Evolutionary conservation across 2,888 invertebrate species (phyloP).

Genomic region (Tridacna crocea): DNA sequence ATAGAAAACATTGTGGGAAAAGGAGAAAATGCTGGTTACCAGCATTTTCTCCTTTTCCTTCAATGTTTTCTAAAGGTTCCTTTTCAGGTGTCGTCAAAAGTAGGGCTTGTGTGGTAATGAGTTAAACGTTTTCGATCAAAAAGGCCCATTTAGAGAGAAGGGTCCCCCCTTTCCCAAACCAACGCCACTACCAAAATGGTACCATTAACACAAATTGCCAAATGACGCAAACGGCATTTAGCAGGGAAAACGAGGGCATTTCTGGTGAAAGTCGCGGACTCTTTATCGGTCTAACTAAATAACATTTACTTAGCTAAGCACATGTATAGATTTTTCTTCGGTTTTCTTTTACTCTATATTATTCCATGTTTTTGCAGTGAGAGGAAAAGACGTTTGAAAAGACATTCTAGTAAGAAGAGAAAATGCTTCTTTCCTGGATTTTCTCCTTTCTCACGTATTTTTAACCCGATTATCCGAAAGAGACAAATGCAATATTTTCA

Average conservation of each 20-base stretch:
- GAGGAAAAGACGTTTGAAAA: not conserved
- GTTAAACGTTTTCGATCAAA: too few relatives aligned
- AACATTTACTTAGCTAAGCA: slow-evolving; percentile 5
- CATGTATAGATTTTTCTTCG: not conserved
- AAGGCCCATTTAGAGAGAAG: too few relatives aligned
- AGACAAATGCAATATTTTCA: not conserved
- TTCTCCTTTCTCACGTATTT: not conserved
- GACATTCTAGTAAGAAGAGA: not conserved
- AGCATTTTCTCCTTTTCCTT: too few relatives aligned
- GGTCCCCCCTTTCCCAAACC: too few relatives aligned
- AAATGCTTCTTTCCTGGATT: not conserved
- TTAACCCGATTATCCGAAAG: not conserved
- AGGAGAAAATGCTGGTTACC: too few relatives aligned
- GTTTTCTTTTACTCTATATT: not conserved
- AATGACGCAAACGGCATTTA: slow-evolving; percentile 18
- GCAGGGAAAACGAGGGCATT: slow-evolving; percentile 8
- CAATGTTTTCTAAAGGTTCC: too few relatives aligned
- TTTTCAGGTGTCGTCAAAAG: too few relatives aligned
- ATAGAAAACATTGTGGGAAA: too few relatives aligned
- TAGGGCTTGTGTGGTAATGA: too few relatives aligned
- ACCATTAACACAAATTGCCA: slow-evolving; percentile 1
- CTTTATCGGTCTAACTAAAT: slow-evolving; percentile 7
- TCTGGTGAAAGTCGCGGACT: not conserved
- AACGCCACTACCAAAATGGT: too few relatives aligned
- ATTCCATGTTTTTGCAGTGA: not conserved